Evolutionary conservation across 2,113 vertebrate genomes (phyloP), one percentile per base, ranked within the genome.

Genomic region (Thinocorus orbignyianus): DNA sequence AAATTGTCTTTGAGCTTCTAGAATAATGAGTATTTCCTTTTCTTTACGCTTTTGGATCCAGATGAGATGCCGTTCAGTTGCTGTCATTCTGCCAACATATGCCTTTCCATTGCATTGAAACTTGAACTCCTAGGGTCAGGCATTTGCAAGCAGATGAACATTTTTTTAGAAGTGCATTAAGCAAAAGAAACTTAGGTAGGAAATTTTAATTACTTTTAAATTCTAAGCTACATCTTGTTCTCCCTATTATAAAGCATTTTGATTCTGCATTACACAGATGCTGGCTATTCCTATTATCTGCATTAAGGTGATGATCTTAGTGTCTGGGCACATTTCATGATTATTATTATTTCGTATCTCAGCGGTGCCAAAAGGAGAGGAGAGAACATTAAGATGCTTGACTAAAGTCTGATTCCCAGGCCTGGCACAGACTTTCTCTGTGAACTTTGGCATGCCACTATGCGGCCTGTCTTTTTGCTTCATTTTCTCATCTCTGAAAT

Each of bases 11-110:
- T 94, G 95, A 97, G 95, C 86, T 94, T 97, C 91, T 96, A 95
- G 97, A 97, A 97, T 96, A 98, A 98, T 95, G 95, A 97, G 94
- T 95, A 88, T 97, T 97, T 98, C 96, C 86, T 92, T 98, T 97
- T 97, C 95, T 97, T 97, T 97, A 97, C 83, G 51, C 96, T 97
- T 98, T 97, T 97, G 96, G 96, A 97, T 98, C 95, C 93, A 98
- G 95, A 97, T 96, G 60, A 41, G 92, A 72, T 95, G 96, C 89
- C 13, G 68, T 92, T 93, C 93, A 25, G 94, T 88, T 88, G 95
- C 96, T 97, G 91, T 97, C 94, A 76, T 96, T 97, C 89, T 97
- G 91, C 72, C 93, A 90, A 61, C 9, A 3, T 88, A 74, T 5
- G 65, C 68, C 86, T 96, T 95, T 89, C 91, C 20, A 54, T 62